A percentile compares a stretch with the other conserved stretches of the same genome.
Conservation (phyloP, 2,888 invertebrate species). For the Philonicus albiceps region DNA sequence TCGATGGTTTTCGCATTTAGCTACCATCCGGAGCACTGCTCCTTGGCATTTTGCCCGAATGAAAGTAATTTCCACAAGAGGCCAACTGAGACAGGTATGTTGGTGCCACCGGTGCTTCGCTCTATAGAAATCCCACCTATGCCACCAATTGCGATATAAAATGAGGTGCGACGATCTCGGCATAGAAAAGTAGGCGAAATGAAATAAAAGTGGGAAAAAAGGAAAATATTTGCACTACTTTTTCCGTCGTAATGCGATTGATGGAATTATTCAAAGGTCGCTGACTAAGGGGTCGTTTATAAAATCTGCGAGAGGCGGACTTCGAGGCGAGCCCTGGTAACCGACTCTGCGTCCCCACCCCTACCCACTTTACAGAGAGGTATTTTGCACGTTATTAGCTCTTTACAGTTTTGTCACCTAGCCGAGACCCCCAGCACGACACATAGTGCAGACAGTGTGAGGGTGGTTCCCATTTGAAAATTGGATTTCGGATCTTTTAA, state of each 20-base stretch:
- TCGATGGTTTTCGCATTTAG: not conserved
- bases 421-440: not conserved
- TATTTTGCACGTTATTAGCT: not conserved
- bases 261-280: conserved; percentile 11
- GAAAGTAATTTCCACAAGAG: not conserved
- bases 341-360: not conserved
- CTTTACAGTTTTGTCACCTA: not conserved
- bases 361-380: not conserved
- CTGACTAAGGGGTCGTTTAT: conserved; percentile 1
- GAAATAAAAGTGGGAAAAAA: not conserved
- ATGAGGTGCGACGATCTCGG: not conserved
- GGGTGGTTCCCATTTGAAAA: not conserved
- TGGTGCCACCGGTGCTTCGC: not conserved
- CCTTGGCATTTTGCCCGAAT: not conserved
- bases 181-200: conserved; percentile 1
- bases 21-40: not conserved
- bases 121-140: not conserved
- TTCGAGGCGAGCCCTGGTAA: not conserved
- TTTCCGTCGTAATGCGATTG: conserved; percentile 7
- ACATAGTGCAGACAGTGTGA: not conserved
- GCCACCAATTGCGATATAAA: not conserved
- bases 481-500: conserved; percentile 12
- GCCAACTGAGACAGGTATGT: not conserved
- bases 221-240: conserved; percentile 1
- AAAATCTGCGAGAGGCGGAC: not conserved